These are phyloP conservation scores for Tenthredo livida DNA, from an alignment of 2,888 invertebrate species.

Conservation along the genomic window DNA sequence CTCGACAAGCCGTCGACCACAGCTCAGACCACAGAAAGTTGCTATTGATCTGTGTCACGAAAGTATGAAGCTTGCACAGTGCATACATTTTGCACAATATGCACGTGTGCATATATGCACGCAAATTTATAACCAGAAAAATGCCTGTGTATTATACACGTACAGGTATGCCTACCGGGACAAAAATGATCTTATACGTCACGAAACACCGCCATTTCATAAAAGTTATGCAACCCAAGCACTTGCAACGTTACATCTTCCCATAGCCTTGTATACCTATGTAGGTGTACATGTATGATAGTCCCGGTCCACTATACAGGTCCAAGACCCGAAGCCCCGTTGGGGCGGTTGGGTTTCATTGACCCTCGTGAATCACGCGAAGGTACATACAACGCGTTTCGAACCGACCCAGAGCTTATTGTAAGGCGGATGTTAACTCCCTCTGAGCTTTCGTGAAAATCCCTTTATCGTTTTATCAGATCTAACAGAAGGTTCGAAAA, in stretches of 20 bases:
- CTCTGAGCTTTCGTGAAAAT: not conserved
- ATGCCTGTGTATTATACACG: not conserved
- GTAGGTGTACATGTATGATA: not conserved
- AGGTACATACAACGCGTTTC: not conserved
- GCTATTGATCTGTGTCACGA: constrained; percentile 49
- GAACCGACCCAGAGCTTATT: not conserved
- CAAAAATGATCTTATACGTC: not conserved
- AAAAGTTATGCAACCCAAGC: constrained; percentile 3
- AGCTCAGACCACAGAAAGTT: constrained; percentile 50
- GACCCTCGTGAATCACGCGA: constrained; percentile 45
- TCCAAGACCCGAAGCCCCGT: constrained; percentile 46
- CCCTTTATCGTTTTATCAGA: not conserved
- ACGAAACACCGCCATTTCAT: not conserved
- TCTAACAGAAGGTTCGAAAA: not conserved
- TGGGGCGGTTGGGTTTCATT: constrained; percentile 37
- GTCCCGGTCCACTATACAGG: constrained; percentile 7
- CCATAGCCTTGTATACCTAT: not conserved
- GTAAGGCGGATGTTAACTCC: not conserved
- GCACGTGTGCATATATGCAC: not conserved
- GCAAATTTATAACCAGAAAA: not conserved
- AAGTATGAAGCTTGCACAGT: constrained; percentile 1
- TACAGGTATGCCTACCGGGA: not conserved
- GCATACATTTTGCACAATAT: constrained; percentile 9
- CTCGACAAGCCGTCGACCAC: constrained; percentile 49
- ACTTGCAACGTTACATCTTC: constrained; percentile 6